phyloP scores from a whole-genome alignment of 2,888 invertebrate species.

The Hirtodrosophila histrioides region DNA sequence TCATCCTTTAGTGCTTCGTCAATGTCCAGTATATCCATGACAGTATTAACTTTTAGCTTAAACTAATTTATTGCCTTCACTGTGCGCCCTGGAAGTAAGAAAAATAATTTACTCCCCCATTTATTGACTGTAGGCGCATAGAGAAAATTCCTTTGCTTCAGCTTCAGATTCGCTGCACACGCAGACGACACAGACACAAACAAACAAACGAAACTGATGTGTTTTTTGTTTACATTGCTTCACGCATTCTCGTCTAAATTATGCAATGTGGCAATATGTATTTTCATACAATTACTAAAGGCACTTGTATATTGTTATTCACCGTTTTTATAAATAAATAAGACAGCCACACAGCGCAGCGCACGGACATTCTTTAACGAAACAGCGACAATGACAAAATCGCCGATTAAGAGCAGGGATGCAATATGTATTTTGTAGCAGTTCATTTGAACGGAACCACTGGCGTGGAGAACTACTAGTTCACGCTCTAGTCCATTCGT shows the following conservation, averaged over 20 bases:
- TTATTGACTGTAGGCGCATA: slow-evolving; percentile 9
- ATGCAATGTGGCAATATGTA: slow-evolving; percentile 16
- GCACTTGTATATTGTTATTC: slow-evolving; percentile 35
- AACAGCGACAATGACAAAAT: slow-evolving; percentile 23
- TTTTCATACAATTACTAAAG: slow-evolving; percentile 14
- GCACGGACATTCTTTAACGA: slow-evolving; percentile 34
- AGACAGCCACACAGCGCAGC: slow-evolving; percentile 26
- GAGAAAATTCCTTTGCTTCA: slow-evolving; percentile 36
- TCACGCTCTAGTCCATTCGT: not conserved
- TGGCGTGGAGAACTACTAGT: not conserved
- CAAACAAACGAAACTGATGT: slow-evolving; percentile 2
- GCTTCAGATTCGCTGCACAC: slow-evolving; percentile 16
- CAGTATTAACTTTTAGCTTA: slow-evolving; percentile 12
- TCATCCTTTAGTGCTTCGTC: slow-evolving; percentile 84
- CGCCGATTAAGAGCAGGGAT: slow-evolving; percentile 26
- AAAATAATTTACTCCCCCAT: slow-evolving; percentile 13
- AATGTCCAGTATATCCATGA: slow-evolving; percentile 84
- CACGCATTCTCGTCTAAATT: slow-evolving; percentile 1
- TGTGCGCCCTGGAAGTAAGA: slow-evolving; percentile 14
- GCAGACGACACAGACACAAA: slow-evolving; percentile 9
- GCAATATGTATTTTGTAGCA: not conserved
- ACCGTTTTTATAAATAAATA: slow-evolving; percentile 51
- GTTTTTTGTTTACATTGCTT: slow-evolving; percentile 10
- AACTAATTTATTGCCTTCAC: slow-evolving; percentile 10
- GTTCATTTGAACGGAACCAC: slow-evolving; percentile 7